Conservation (phyloP, 2,797 vertebrate genomes). For the Phrynocephalus guinanensis region DNA sequence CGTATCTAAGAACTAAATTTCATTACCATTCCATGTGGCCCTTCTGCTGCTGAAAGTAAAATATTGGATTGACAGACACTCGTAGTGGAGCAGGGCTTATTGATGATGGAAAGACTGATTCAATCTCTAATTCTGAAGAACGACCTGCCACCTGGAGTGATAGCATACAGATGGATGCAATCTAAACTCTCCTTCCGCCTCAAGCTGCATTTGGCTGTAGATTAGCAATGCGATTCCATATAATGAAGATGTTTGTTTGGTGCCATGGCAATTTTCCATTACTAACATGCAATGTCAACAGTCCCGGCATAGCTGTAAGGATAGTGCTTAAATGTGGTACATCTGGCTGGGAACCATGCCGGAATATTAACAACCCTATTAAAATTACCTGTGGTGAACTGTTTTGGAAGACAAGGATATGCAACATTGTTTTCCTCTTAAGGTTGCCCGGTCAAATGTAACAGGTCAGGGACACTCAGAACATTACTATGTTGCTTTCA, state of each 20-base stretch:
- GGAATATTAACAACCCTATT: slow-evolving; percentile 75
- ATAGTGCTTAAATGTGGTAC: slow-evolving; percentile 68
- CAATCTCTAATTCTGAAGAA: slow-evolving; percentile 79
- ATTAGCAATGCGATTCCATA: slow-evolving; percentile 75
- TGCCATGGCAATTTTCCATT: slow-evolving; percentile 74
- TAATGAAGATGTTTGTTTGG: slow-evolving; percentile 76
- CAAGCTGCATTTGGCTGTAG: slow-evolving; percentile 73
- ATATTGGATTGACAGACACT: slow-evolving; percentile 75
- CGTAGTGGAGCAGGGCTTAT: slow-evolving; percentile 69
- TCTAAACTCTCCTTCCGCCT: slow-evolving; percentile 69
- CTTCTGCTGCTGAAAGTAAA: slow-evolving; percentile 68
- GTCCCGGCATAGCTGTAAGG: slow-evolving; percentile 72
- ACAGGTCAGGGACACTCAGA: neutral
- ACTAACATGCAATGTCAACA: slow-evolving; percentile 71
- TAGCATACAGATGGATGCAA: slow-evolving; percentile 76
- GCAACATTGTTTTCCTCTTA: slow-evolving; percentile 19
- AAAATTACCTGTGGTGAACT: slow-evolving; percentile 71
- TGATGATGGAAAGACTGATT: slow-evolving; percentile 77
- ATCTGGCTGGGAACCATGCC: slow-evolving; percentile 73
- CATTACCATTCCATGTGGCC: slow-evolving; percentile 73
- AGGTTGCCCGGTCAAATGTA: slow-evolving; percentile 3
- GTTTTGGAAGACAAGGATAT: slow-evolving; percentile 34
- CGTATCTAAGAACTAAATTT: slow-evolving; percentile 73
- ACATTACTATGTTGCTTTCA: slow-evolving; percentile 29
- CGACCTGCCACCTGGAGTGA: slow-evolving; percentile 77